phyloP scores from a whole-genome alignment of 2,888 invertebrate species.

The Achlya flavicornis region DNA sequence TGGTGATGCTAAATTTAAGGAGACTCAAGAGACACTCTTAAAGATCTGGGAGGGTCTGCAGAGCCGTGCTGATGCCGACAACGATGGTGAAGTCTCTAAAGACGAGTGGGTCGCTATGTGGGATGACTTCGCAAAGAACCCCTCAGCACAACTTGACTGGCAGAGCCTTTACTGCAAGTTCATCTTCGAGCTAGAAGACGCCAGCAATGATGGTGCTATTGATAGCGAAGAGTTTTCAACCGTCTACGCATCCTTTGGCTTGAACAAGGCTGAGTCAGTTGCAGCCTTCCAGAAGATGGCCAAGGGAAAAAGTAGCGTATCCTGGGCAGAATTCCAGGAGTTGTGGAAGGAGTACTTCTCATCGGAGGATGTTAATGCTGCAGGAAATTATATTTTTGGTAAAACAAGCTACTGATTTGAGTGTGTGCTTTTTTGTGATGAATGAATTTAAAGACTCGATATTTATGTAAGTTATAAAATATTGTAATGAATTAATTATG shows the following conservation, averaged over 20 bases:
- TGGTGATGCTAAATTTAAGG: conserved; percentile 88
- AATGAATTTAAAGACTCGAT: conserved; percentile 9
- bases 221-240: conserved; percentile 92
- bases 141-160: conserved; percentile 90
- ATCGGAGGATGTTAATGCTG: conserved; percentile 77
- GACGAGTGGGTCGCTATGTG: conserved; percentile 69
- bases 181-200: conserved; percentile 93
- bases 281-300: conserved; percentile 91
- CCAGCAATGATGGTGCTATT: conserved; percentile 89
- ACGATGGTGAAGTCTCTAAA: conserved; percentile 89
- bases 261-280: conserved; percentile 88
- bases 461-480: background rate
- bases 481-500: background rate
- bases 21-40: conserved; percentile 88
- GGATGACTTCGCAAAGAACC: conserved; percentile 87
- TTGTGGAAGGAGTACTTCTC: conserved; percentile 90
- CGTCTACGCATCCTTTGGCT: conserved; percentile 91
- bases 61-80: conserved; percentile 91
- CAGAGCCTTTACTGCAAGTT: conserved; percentile 93
- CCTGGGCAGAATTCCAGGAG: conserved; percentile 89
- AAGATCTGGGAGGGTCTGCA: conserved; percentile 94
- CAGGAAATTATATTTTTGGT: conserved; percentile 89
- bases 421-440: conserved; percentile 9
- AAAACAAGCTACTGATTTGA: conserved; percentile 42
- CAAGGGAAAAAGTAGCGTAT: conserved; percentile 88